Conservation (phyloP, 1,140 invertebrate genomes). For the Eulimnadia texana region DNA sequence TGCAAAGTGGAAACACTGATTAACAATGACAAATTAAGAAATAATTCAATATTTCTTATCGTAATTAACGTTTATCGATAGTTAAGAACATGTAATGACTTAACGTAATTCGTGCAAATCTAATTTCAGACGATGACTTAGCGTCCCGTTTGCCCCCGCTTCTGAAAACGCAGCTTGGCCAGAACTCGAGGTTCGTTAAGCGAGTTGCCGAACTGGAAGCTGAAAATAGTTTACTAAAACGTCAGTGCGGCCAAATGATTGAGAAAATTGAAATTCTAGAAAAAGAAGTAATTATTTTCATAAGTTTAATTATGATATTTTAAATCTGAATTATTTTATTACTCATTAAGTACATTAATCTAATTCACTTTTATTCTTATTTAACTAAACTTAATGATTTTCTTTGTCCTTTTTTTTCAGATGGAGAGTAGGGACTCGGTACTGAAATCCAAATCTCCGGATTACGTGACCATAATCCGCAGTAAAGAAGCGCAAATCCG, state of each 20-base stretch:
- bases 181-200: neutral
- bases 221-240: neutral
- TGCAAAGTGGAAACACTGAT: too few species aligned
- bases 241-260: neutral
- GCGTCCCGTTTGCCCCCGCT: neutral
- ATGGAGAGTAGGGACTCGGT: neutral
- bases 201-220: neutral
- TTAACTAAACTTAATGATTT: too few species aligned
- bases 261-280: neutral
- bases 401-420: too few species aligned
- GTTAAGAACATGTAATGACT: too few species aligned
- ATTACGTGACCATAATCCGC: constrained; percentile 1
- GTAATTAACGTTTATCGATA: too few species aligned
- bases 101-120: too few species aligned
- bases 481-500: constrained; percentile 10
- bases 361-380: too few species aligned
- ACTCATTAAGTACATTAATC: neutral
- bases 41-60: too few species aligned
- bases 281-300: neutral
- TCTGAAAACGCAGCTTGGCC: neutral
- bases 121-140: neutral
- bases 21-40: too few species aligned
- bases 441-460: neutral
- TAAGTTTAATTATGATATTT: neutral
- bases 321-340: neutral